Conservation (phyloP, 2,113 vertebrate species). For the Pao palembangensis region DNA sequence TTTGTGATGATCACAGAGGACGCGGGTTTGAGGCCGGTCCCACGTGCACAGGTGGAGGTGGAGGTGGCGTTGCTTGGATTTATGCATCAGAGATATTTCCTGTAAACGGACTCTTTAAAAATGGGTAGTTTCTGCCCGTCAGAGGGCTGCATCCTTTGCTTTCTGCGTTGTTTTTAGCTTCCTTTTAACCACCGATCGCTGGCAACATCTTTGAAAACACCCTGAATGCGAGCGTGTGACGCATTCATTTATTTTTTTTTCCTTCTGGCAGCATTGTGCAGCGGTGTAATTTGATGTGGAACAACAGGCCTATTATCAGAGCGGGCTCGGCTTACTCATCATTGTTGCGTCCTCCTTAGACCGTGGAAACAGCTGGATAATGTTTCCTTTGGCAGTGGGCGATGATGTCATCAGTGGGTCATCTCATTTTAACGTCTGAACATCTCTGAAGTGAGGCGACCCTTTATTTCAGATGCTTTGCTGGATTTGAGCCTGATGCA, state of each 20-base stretch:
- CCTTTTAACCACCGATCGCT: too few relatives aligned
- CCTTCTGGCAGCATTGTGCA: background rate
- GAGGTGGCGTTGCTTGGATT: constrained; percentile 21
- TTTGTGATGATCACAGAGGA: constrained; percentile 13
- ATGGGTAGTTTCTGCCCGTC: too few relatives aligned
- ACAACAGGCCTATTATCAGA: background rate
- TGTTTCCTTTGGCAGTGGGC: background rate
- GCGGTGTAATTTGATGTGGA: background rate
- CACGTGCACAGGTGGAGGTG: background rate
- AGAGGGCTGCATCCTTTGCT: too few relatives aligned
- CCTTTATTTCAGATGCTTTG: background rate
- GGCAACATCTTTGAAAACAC: too few relatives aligned
- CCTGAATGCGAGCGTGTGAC: too few relatives aligned
- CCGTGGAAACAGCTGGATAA: constrained; percentile 2
- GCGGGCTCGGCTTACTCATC: background rate
- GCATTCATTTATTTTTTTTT: too few relatives aligned
- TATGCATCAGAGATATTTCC: constrained; percentile 8
- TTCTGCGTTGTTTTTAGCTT: too few relatives aligned
- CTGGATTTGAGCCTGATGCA: background rate
- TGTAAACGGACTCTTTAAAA: constrained; percentile 9
- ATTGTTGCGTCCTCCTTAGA: background rate
- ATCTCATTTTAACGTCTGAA: background rate
- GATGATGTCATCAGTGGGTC: constrained; percentile 8
- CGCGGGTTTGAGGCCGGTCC: constrained; percentile 1
- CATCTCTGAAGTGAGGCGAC: background rate